A percentile compares a stretch with the other conserved stretches of the same genome.
Evolutionary conservation across 2,113 vertebrate species (phyloP).

Genomic region (Conger conger): DNA sequence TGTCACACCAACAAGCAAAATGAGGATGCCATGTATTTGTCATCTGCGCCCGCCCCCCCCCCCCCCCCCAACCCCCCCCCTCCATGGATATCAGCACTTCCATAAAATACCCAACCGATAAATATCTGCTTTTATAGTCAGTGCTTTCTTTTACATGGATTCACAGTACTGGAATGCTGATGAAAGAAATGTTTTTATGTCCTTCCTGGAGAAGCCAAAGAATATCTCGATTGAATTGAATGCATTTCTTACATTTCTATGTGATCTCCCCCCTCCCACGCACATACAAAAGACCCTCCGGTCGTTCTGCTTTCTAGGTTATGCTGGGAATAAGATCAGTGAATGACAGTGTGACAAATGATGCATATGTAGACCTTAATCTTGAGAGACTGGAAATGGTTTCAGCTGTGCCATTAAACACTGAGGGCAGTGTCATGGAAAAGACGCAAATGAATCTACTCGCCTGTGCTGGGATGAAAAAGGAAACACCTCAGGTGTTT

Average conservation of each 20-base stretch:
- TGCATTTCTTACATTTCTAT: constrained; percentile 1
- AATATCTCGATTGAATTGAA: not conserved
- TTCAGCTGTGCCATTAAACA: not conserved
- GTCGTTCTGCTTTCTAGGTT: constrained; percentile 9
- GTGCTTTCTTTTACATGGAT: not conserved
- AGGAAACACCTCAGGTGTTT: not conserved
- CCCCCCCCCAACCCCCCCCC: too few relatives aligned
- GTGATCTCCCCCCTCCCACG: not conserved
- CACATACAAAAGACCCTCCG: not conserved
- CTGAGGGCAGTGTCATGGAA: not conserved
- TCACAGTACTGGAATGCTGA: not conserved
- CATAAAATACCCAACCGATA: not conserved
- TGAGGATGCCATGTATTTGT: constrained; percentile 32
- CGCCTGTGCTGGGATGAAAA: not conserved
- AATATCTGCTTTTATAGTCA: constrained; percentile 1
- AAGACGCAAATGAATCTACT: constrained; percentile 4
- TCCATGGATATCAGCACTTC: not conserved
- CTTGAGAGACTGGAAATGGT: not conserved
- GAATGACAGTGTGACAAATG: constrained; percentile 25
- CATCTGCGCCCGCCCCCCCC: constrained; percentile 16
- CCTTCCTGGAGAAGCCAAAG: not conserved
- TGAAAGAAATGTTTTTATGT: not conserved
- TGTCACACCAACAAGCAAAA: constrained; percentile 27
- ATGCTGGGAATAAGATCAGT: constrained; percentile 23
- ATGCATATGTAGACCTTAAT: constrained; percentile 18